Evolutionary conservation across 2,888 invertebrate genomes (phyloP), one percentile per base, ranked within the genome.

Genomic region (Idaea aversata): DNA sequence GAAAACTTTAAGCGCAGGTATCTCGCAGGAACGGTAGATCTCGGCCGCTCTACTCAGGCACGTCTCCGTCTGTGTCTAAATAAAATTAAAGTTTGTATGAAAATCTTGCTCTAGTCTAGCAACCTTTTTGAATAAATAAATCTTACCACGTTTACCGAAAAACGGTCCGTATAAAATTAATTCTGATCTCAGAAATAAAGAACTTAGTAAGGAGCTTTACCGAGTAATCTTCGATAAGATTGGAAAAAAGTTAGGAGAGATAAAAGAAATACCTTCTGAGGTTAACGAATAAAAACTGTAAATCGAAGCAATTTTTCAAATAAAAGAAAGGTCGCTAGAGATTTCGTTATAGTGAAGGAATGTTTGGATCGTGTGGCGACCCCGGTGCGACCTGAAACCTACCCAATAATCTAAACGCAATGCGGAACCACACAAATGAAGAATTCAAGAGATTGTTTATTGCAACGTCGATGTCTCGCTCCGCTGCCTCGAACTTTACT

Each of bases 1-100:
- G 79, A 80, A 81, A 86, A 85, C 86, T 87, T 85, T 82, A 82
- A 82, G 80, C 79, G 69, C 82, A 85, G 82, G 83, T 84, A 86
- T 82, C 83, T 83, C 76, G 71, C 74, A 71, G 75, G 75, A 74
- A 75, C 80, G 78, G 79, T 69, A 78, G 75, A 81, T 78, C 81
- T 80, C 76, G 76, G 72, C 73, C 75, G 71, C 70, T 66, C 71
- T 7, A 7, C 7, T 13, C 13, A 5, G 7, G 13, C 13, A 47
- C 66, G 70, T 72, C 75, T 74, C 71, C 10, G 70, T 73, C 73
- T 70, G 72, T 70, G 72, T 78, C 77, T 74, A 81, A 83, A 83
- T 82, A 81, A 87, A 84, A 85, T 83, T 84, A 84, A 85, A 85
- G 82, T 75, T 78, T 79, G 75, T 79, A 78, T 83, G 76, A 82